Base-by-base conservation (phyloP, 2,888 invertebrate species). In the Dermolepida albohirtum region DNA sequence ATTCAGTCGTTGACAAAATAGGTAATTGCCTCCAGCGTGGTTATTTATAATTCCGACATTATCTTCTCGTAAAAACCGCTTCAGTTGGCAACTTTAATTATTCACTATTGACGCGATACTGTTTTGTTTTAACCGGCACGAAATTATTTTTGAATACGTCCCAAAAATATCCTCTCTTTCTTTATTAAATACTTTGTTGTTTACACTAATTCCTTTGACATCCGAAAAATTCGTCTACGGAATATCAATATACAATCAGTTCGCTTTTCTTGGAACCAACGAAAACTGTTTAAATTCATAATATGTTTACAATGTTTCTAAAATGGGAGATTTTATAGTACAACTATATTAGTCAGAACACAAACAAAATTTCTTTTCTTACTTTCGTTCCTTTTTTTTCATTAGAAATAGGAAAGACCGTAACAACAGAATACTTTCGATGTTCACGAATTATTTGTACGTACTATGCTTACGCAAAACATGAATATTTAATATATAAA, bases 1-100 rank as follows among this genome's bases (percentile, higher is more conserved):
- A 79, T 79, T 78, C 78, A 79, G 77, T 78, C 81, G 82, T 82
- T 82, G 82, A 82, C 82, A 82, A 81, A 81, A 81, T 81, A 81
- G 81, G 79, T 82, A 81, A 82, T 82, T 82, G 82, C 81, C 80
- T 82, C 78, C 78, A 77, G 76, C 73, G 73, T 71, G 72, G 72
- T 74, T 74, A 71, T 73, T 74, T 74, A 74, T 71, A 71, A 57
- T 57, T 57, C 55, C 66, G 65, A 55, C 59, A 57, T 59, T 69
- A 39, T 72, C 43, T 57, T 66, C 66, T 66, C 66, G 66, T 66
- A 66, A 66, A 66, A 66, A 66, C 55, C 47, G 47, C 54, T 39
- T 55, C 47, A 66, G 47, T 66, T 66, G 66, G 66, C 66, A 55
- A 66, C 55, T 66, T 66, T 66, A 66, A 66, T 66, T 66, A 66